Base-by-base conservation (phyloP, 1,140 invertebrate genomes). In the Wiebesia pumilae region DNA sequence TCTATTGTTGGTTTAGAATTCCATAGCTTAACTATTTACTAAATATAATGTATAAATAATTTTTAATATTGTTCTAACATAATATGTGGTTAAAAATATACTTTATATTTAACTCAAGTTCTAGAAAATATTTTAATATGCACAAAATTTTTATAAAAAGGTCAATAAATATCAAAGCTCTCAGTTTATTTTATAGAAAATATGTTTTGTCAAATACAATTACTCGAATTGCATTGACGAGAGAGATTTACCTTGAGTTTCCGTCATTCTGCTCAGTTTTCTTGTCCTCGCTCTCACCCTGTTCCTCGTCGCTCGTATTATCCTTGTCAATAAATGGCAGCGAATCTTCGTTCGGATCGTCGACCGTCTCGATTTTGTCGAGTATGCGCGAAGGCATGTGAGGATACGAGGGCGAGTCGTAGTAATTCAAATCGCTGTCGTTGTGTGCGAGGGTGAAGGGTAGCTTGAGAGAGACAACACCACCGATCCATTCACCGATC, bases 401-500 rank as follows among this genome's bases (percentile, higher is more conserved):
- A 4, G 51, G 19, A 6, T 69, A 33, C 1, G 90, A 91, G 10
- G 90, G 90, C 14, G 90, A 91, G 10, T 83, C 84, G 12, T 89
- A 88, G 0, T 89, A 58, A n/a, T 94, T 92, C 0, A 91, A 81
- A 9, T 95, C 95, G 7, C 90, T 90, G 19, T 80, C 33, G 9
- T 94, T 95, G 89, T 96, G 95, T 94, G 95, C 95, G 7, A 98
- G 92, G 0, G 95, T 96, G 91, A 98, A 98, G 0, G 97, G 97
- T 43, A 98, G 91, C 91, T 97, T 97, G 0, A 97, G 92, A 3
- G 96, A 96, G 21, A 98, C 92, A 79, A 97, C 96, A 0, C 97
- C 96, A 0, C 97, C 97, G 95, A 98, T 97, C 87, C 85, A 88
- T 43, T 90, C 96, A 0, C 97, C 97, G 95, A 98, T 97, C 4